Percentiles rank a stretch among this genome's conserved stretches.
These are phyloP conservation scores for Paedocypris sp. DNA, from an alignment of 2,113 vertebrate species.

Conservation along the genomic window DNA sequence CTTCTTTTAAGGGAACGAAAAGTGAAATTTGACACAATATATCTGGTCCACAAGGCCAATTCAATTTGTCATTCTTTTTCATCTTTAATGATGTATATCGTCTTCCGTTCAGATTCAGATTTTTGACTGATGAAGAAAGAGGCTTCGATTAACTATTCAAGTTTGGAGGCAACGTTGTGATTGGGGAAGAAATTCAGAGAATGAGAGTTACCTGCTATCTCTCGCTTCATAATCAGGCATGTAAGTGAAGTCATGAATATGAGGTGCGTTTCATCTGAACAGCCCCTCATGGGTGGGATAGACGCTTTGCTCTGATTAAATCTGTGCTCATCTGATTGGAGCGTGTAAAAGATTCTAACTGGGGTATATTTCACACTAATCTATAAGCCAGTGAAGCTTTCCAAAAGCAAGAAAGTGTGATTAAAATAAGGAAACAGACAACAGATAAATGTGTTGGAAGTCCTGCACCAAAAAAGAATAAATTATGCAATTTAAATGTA, in stretches of 20 bases:
- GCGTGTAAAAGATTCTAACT: conserved; percentile 50
- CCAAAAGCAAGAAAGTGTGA: conserved; percentile 47
- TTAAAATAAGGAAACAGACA: conserved; percentile 49
- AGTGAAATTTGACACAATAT: conserved; percentile 12
- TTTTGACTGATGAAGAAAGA: conserved; percentile 17
- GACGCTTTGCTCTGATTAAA: conserved; percentile 53
- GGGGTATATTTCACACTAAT: conserved; percentile 63
- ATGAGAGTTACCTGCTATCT: conserved; percentile 44
- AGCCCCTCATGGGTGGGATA: conserved; percentile 44
- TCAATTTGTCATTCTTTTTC: conserved; percentile 31
- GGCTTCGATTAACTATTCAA: conserved; percentile 40
- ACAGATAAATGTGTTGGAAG: conserved; percentile 54
- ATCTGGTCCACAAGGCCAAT: conserved; percentile 23
- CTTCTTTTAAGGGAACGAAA: conserved; percentile 26
- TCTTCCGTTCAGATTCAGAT: conserved; percentile 29
- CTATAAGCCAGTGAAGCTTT: conserved; percentile 52
- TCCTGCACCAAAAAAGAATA: conserved; percentile 44
- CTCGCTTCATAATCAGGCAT: conserved; percentile 53
- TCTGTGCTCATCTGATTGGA: conserved; percentile 60
- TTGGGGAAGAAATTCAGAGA: conserved; percentile 14
- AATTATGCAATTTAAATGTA: conserved; percentile 61
- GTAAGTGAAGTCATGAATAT: conserved; percentile 59
- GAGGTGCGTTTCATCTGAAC: conserved; percentile 56
- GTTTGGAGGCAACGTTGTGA: conserved; percentile 32
- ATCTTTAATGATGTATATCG: conserved; percentile 35